These are phyloP conservation scores for Drosophila formosana DNA, from an alignment of 2,888 invertebrate genomes.

Conservation along the genomic window DNA sequence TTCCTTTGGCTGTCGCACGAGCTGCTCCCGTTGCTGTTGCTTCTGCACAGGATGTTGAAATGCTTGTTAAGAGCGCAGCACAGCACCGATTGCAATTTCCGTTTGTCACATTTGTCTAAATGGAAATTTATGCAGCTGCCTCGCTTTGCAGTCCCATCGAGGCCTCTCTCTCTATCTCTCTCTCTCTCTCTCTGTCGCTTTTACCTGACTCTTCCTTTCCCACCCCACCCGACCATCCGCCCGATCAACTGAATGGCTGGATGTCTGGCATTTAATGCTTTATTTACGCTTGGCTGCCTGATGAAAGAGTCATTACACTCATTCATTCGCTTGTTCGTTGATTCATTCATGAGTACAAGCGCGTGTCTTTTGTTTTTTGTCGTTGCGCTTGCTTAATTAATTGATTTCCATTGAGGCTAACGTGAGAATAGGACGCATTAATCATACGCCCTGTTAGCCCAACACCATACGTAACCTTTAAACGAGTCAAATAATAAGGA, in stretches of 20 bases:
- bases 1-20: slow-evolving; percentile 16
- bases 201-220: neutral
- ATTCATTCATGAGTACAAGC: slow-evolving; percentile 61
- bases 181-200: neutral
- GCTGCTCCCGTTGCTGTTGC: slow-evolving; percentile 7
- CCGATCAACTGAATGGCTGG: neutral
- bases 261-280: slow-evolving; percentile 53
- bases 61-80: slow-evolving; percentile 50
- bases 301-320: slow-evolving; percentile 71
- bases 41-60: slow-evolving; percentile 52
- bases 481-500: neutral
- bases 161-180: neutral
- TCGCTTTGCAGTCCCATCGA: slow-evolving; percentile 24
- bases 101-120: slow-evolving; percentile 76
- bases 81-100: slow-evolving; percentile 73
- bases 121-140: slow-evolving; percentile 70
- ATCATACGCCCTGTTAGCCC: slow-evolving; percentile 65
- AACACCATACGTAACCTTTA: neutral
- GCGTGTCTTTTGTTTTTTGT: slow-evolving; percentile 30
- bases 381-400: slow-evolving; percentile 57
- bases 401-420: slow-evolving; percentile 59
- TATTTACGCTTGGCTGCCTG: slow-evolving; percentile 67
- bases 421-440: slow-evolving; percentile 45
- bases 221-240: neutral
- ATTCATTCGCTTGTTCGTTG: slow-evolving; percentile 57